phyloP scores from a whole-genome alignment of 2,113 vertebrate genomes.

The Chascanopsetta lugubris region DNA sequence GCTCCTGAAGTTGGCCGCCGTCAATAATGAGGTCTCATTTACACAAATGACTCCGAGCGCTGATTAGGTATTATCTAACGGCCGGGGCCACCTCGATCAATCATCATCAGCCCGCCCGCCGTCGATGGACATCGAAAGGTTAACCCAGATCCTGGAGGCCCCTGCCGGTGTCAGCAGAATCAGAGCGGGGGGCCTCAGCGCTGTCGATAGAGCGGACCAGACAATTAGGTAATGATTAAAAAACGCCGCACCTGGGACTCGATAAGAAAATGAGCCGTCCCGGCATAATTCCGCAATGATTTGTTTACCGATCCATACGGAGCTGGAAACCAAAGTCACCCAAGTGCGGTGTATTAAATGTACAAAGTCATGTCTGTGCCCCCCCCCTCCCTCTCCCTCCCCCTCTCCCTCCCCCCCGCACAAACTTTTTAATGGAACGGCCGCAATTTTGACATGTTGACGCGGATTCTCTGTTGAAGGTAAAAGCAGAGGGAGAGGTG shows the following conservation, averaged over 20 bases:
- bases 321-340: conserved; percentile 71
- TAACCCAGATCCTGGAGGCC: conserved; percentile 87
- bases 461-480: background rate
- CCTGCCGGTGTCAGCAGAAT: conserved; percentile 96
- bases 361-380: conserved; percentile 45
- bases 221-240: conserved; percentile 99
- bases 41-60: conserved; percentile 92
- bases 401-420: no score
- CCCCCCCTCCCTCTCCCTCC: no score
- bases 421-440: conserved; percentile 53
- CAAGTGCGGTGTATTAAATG: conserved; percentile 70
- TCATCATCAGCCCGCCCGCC: conserved; percentile 87
- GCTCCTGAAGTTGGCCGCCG: conserved; percentile 84
- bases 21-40: conserved; percentile 96
- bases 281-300: conserved; percentile 87
- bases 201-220: conserved; percentile 92
- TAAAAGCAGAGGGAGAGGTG: background rate
- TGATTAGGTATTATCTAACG: conserved; percentile 96
- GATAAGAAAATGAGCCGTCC: conserved; percentile 91
- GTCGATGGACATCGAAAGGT: conserved; percentile 92
- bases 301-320: conserved; percentile 84
- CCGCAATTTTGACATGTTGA: conserved; percentile 8
- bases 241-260: conserved; percentile 85
- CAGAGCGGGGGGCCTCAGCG: conserved; percentile 83
- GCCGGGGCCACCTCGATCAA: conserved; percentile 90